Evolutionary conservation across 2,797 vertebrate species (phyloP), one percentile per base, ranked within the genome.

Genomic region (Picus viridis): DNA sequence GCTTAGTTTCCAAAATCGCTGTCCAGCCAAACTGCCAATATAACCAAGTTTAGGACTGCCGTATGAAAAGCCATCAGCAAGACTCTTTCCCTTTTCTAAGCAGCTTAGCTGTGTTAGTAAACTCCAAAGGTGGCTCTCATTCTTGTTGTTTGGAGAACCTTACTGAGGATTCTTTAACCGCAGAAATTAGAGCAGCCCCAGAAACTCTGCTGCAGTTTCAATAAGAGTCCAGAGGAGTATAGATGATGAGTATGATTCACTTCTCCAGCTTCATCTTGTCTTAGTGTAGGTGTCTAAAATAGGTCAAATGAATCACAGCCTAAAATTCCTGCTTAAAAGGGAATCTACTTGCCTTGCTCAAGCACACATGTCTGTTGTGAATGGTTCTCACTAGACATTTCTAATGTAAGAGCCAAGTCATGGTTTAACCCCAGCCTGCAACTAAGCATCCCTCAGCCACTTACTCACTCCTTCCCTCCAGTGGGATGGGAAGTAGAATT

Each of bases 281-380:
- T 78, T 72, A 72, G 70, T 81, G 92, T 95, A 93, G 92, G 95
- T 96, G 95, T 93, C 87, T 94, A 77, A 96, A 95, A 94, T 83
- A 95, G 91, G 92, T 88, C 92, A 95, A 93, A 92, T 95, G 89
- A 96, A 92, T 96, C 95, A 94, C 63, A 92, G 73, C 19, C 73
- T 72, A 81, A 94, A 94, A 81, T 78, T 89, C 10, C 36, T 90
- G 29, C 56, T 89, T 85, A 74, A 77, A 73, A 83, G 58, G 13
- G 20, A 83, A 15, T 65, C 63, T 89, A 49, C 51, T 80, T 85
- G 32, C 51, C 36, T 81, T 85, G 23, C 39, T 78, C 12, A 62
- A 82, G 62, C 9, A 32, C 19, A 23, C 13, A 10, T 0, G 0
- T 59, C 63, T 70, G 6, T 68, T 78, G 69, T 0, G 11, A 69